These are phyloP conservation scores for Symphodus melops DNA, from an alignment of 2,113 vertebrate species.

Conservation along the genomic window DNA sequence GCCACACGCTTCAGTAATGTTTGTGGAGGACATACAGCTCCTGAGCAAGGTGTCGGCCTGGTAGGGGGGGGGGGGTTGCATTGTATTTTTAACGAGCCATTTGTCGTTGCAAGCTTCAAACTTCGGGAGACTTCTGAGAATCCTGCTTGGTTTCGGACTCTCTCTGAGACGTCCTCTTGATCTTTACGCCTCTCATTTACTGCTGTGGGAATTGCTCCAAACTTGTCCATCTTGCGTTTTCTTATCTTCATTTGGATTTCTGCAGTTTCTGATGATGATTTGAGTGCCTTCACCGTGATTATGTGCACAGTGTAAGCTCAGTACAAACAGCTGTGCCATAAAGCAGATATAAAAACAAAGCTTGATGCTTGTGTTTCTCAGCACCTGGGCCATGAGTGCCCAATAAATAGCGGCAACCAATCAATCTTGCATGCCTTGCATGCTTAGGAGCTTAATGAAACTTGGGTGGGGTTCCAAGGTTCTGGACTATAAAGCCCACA, in stretches of 20 bases:
- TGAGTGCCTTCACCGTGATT: conserved; percentile 72
- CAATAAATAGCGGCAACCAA: conserved; percentile 76
- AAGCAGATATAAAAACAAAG: conserved; percentile 80
- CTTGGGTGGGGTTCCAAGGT: conserved; percentile 43
- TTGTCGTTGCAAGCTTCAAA: conserved; percentile 54
- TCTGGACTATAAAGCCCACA: conserved; percentile 38
- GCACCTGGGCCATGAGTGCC: conserved; percentile 80
- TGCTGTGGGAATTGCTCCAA: neutral
- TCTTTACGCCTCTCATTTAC: conserved; percentile 7
- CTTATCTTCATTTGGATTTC: conserved; percentile 53
- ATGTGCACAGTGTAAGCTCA: conserved; percentile 63
- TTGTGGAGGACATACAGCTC: conserved; percentile 66
- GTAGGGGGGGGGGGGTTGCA: conserved; percentile 23
- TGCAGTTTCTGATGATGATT: conserved; percentile 74
- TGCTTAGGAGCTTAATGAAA: conserved; percentile 64
- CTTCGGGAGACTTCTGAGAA: conserved; percentile 24
- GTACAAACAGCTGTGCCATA: conserved; percentile 82
- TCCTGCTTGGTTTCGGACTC: conserved; percentile 18
- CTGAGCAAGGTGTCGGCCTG: conserved; percentile 50
- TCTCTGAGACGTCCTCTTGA: conserved; percentile 28
- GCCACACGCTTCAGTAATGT: conserved; percentile 66
- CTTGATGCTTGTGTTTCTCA: conserved; percentile 67
- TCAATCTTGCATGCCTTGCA: conserved; percentile 56
- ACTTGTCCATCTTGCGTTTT: neutral
- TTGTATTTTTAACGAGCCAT: conserved; percentile 68